Evolutionary conservation across 2,113 vertebrate genomes (phyloP).

Genomic region (Actenoides lindsayi): DNA sequence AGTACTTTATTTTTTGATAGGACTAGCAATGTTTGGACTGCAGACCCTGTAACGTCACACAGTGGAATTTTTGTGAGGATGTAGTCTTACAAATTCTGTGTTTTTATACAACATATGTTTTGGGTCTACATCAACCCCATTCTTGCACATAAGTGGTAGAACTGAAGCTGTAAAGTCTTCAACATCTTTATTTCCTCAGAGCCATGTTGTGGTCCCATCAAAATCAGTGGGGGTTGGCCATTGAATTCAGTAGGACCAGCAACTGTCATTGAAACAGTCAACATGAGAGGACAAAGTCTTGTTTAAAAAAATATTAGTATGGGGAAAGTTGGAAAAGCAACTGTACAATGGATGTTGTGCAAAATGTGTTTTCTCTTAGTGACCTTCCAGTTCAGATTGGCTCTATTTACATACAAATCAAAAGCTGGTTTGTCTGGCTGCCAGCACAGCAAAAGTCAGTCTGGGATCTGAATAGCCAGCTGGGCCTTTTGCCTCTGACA

Average conservation of each 20-base stretch:
- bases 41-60: not conserved
- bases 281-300: not conserved
- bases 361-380: slow-evolving; percentile 63
- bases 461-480: slow-evolving; percentile 59
- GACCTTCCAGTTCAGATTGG: slow-evolving; percentile 60
- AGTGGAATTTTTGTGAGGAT: not conserved
- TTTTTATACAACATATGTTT: not conserved
- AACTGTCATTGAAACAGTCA: not conserved
- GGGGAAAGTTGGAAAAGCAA: slow-evolving; percentile 50
- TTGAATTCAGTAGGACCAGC: not conserved
- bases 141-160: not conserved
- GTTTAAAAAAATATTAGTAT: not conserved
- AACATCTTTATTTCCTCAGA: not conserved
- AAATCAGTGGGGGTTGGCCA: not conserved
- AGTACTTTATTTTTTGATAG: not conserved
- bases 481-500: slow-evolving; percentile 65
- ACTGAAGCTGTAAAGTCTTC: not conserved
- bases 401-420: slow-evolving; percentile 67
- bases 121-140: not conserved
- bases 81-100: not conserved
- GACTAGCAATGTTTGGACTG: not conserved
- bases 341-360: slow-evolving; percentile 35
- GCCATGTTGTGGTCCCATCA: not conserved
- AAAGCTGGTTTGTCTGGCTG: slow-evolving; percentile 58
- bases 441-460: slow-evolving; percentile 56